These are phyloP conservation scores for Dimorphilus gyrociliatus DNA, from an alignment of 2,888 invertebrate species.

Conservation along the genomic window DNA sequence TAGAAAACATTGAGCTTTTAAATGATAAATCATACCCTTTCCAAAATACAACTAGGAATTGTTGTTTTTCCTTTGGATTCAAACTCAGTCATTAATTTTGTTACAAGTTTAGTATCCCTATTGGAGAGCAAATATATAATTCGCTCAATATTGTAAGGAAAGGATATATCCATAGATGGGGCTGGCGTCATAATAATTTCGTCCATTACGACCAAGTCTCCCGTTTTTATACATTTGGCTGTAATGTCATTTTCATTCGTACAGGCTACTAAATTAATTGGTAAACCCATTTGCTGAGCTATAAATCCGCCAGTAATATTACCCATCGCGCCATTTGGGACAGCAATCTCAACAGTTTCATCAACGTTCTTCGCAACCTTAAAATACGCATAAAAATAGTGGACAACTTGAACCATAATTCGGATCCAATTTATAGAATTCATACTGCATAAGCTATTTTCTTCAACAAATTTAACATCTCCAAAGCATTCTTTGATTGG, in stretches of 20 bases:
- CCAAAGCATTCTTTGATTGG: slow-evolving; percentile 35
- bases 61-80: slow-evolving; percentile 14
- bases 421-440: slow-evolving; percentile 42
- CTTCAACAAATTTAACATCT: slow-evolving; percentile 24
- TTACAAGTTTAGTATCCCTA: slow-evolving; percentile 17
- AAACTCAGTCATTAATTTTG: slow-evolving; percentile 22
- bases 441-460: slow-evolving; percentile 28
- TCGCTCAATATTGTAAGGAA: slow-evolving; percentile 39
- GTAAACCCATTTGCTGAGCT: slow-evolving; percentile 38
- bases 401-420: slow-evolving; percentile 38
- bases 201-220: slow-evolving; percentile 21
- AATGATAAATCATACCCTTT: too few relatives aligned
- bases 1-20: too few relatives aligned
- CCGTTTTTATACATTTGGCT: slow-evolving; percentile 23
- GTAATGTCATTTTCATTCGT: slow-evolving; percentile 38
- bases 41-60: slow-evolving; percentile 18
- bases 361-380: slow-evolving; percentile 19
- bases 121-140: slow-evolving; percentile 32
- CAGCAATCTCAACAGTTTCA: slow-evolving; percentile 29
- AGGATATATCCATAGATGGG: slow-evolving; percentile 40
- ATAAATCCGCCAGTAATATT: slow-evolving; percentile 38
- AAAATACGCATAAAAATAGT: slow-evolving; percentile 38
- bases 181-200: slow-evolving; percentile 27
- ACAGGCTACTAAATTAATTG: slow-evolving; percentile 34
- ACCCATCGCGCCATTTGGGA: slow-evolving; percentile 41